Conservation (phyloP, 2,888 invertebrate species). For the Ryuthela nishihirai region DNA sequence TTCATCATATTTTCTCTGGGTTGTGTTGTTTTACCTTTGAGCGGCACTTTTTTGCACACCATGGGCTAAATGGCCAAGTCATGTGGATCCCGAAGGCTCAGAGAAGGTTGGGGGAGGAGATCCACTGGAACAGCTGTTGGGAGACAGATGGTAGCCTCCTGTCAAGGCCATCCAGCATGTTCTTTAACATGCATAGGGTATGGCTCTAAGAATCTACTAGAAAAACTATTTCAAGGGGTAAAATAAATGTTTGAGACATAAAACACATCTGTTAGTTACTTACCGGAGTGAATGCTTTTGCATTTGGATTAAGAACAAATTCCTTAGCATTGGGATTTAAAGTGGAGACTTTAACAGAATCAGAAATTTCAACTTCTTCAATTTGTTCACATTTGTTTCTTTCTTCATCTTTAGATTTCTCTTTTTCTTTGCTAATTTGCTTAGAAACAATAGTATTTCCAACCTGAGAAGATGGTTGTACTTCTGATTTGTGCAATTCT, state of each 20-base stretch:
- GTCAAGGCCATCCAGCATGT: too few species aligned
- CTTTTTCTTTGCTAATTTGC: conserved; percentile 13
- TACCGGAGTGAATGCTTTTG: conserved; percentile 74
- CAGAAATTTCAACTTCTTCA: background rate
- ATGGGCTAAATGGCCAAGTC: too few species aligned
- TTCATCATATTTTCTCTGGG: too few species aligned
- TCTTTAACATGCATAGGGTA: too few species aligned
- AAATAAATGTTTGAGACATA: background rate
- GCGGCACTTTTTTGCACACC: too few species aligned
- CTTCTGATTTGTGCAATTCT: conserved; percentile 12
- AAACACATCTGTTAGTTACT: background rate
- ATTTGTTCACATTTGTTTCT: conserved; percentile 4
- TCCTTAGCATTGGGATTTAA: conserved; percentile 86
- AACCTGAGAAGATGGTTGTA: conserved; percentile 9
- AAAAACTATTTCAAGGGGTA: too few species aligned
- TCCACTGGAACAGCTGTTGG: too few species aligned
- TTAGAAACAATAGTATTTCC: conserved; percentile 2
- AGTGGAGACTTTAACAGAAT: conserved; percentile 66
- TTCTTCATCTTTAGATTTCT: conserved; percentile 25
- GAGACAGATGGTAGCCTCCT: too few species aligned
- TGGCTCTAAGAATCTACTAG: too few species aligned
- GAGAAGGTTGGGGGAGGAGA: too few species aligned
- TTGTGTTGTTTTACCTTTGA: too few species aligned
- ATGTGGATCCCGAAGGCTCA: too few species aligned
- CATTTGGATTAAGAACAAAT: conserved; percentile 78